Conservation (phyloP, 2,888 invertebrate genomes). For the Penaeus monodon region DNA sequence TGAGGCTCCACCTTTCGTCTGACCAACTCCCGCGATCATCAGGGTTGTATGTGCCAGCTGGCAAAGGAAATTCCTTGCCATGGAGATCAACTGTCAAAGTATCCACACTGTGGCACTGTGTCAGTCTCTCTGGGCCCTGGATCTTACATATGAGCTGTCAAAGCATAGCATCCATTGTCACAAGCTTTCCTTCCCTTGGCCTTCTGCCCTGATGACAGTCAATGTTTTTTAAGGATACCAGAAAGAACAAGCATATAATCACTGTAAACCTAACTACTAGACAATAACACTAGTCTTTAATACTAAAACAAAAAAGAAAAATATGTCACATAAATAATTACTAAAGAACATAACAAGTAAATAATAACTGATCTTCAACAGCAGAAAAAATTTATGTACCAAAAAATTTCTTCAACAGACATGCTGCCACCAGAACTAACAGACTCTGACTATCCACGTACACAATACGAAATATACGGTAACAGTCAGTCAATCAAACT, state of each 20-base stretch:
- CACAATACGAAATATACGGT: background rate
- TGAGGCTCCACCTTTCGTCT: conserved; percentile 93
- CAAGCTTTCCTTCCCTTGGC: conserved; percentile 91
- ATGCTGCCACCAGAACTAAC: too few species aligned
- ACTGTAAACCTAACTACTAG: background rate
- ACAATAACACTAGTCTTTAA: too few species aligned
- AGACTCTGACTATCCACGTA: too few species aligned
- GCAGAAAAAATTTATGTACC: too few species aligned
- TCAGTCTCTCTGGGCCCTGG: conserved; percentile 82
- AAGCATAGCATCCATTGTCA: conserved; percentile 91
- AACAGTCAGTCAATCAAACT: conserved; percentile 74
- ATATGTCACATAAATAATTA: too few species aligned
- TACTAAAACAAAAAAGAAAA: too few species aligned
- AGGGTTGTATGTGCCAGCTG: conserved; percentile 92
- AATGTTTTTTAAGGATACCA: background rate
- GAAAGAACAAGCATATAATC: background rate
- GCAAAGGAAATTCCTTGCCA: conserved; percentile 87
- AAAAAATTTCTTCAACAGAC: too few species aligned
- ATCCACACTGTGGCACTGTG: conserved; percentile 82
- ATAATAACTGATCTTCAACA: too few species aligned
- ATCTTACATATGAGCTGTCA: conserved; percentile 95
- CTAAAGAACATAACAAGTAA: too few species aligned
- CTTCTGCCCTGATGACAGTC: conserved; percentile 78
- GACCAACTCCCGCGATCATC: conserved; percentile 93
- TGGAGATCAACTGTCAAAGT: conserved; percentile 88